Conservation (phyloP, 2,797 vertebrate species). For the Echeneis naucrates region DNA sequence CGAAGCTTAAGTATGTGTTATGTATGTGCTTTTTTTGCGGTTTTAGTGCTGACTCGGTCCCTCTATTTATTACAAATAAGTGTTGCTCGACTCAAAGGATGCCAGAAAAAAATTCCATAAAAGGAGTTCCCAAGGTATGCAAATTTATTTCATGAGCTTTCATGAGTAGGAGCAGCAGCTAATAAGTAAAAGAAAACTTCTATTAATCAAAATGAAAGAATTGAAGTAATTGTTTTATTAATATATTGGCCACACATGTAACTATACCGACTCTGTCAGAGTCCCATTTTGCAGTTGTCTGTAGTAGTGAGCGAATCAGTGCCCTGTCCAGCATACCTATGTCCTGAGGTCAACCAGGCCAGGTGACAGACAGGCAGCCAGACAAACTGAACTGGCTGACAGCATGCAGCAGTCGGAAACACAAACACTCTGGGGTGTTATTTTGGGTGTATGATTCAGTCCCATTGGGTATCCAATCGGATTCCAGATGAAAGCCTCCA, state of each 20-base stretch:
- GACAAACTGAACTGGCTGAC: conserved; percentile 53
- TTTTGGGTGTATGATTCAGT: conserved; percentile 79
- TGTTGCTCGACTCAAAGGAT: conserved; percentile 1
- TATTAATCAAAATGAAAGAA: conserved; percentile 10
- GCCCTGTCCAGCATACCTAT: conserved; percentile 58
- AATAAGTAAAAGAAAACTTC: neutral
- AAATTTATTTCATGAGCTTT: no score
- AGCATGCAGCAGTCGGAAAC: conserved; percentile 68
- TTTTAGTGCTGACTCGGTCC: conserved; percentile 4
- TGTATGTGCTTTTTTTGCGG: conserved; percentile 6
- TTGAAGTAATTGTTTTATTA: neutral
- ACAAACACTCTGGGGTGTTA: conserved; percentile 74
- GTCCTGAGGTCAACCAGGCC: conserved; percentile 63
- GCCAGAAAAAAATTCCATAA: neutral
- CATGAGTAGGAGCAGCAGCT: neutral
- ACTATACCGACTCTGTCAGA: neutral
- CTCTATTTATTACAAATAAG: conserved; percentile 26
- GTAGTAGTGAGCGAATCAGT: conserved; percentile 54
- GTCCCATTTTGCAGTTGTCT: conserved; percentile 48
- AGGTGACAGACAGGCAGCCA: conserved; percentile 62
- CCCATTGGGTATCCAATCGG: conserved; percentile 60
- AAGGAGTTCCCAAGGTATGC: conserved; percentile 11
- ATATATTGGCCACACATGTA: neutral
- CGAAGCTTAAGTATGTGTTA: neutral
- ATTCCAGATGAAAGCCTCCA: conserved; percentile 77